Conservation (phyloP, 1,140 invertebrate genomes). For the Procambarus virginalis region DNA sequence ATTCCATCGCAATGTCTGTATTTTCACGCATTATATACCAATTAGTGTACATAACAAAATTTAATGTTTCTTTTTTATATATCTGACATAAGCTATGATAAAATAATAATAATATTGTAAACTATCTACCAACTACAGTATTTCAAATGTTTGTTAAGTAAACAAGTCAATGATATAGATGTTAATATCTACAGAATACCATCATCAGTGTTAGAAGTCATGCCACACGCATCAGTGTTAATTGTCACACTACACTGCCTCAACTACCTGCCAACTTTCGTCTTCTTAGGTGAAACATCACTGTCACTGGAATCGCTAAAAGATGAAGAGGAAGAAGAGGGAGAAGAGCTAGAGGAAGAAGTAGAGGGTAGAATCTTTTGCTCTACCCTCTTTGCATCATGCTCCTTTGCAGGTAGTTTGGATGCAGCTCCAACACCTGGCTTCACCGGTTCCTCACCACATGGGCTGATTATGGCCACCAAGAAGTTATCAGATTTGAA, state of each 20-base stretch:
- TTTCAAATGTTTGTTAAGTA: no score
- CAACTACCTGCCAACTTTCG: constrained; percentile 53
- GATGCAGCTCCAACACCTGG: not conserved
- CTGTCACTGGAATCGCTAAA: constrained; percentile 64
- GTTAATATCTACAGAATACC: no score
- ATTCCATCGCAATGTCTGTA: no score
- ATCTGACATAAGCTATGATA: no score
- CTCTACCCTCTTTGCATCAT: constrained; percentile 38
- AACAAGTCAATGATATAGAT: no score
- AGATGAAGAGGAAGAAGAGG: constrained; percentile 38
- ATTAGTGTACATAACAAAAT: no score
- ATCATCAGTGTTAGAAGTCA: not conserved
- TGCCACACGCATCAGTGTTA: not conserved
- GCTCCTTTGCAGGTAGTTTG: constrained; percentile 13
- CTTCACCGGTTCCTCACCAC: constrained; percentile 43
- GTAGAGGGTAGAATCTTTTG: constrained; percentile 50
- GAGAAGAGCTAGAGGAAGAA: constrained; percentile 47
- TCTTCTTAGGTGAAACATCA: constrained; percentile 53
- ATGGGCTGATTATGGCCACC: constrained; percentile 30
- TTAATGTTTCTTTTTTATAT: no score
- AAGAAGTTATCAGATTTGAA: not conserved
- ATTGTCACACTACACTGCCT: not conserved
- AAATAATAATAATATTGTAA: no score
- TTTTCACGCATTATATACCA: no score
- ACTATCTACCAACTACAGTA: no score